These are phyloP conservation scores for Fragum sueziense DNA, from an alignment of 2,888 invertebrate genomes.

Conservation along the genomic window DNA sequence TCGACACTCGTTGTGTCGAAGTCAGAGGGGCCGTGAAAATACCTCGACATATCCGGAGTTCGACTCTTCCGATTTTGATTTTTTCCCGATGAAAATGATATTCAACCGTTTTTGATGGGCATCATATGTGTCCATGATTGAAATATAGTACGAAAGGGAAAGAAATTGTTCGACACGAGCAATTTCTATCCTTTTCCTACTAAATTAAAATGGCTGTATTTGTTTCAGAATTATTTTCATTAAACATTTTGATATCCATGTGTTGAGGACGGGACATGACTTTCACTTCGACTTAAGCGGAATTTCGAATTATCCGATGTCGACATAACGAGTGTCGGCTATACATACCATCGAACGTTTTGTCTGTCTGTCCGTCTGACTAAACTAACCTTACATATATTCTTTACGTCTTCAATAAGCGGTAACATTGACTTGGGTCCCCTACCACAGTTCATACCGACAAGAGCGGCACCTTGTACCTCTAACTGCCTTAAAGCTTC, in stretches of 20 bases:
- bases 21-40: no score
- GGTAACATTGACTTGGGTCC: constrained; percentile 77
- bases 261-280: background rate
- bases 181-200: no score
- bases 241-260: no score
- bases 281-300: background rate
- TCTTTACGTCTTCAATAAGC: constrained; percentile 67
- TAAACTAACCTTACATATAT: constrained; percentile 70
- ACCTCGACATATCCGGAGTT: background rate
- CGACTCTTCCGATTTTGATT: no score
- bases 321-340: background rate
- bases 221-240: no score
- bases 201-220: no score
- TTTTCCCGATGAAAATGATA: no score
- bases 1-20: no score
- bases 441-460: constrained; percentile 77
- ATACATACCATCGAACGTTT: background rate
- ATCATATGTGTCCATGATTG: no score
- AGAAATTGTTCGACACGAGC: no score
- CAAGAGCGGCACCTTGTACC: constrained; percentile 76
- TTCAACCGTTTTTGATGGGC: no score
- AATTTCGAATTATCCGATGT: background rate
- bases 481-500: constrained; percentile 72
- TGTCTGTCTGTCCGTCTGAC: background rate
- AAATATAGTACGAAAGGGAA: no score